A percentile compares a stretch with the other conserved stretches of the same genome.
Evolutionary conservation across 2,888 invertebrate genomes (phyloP).

Genomic region (Escarpia spicata): DNA sequence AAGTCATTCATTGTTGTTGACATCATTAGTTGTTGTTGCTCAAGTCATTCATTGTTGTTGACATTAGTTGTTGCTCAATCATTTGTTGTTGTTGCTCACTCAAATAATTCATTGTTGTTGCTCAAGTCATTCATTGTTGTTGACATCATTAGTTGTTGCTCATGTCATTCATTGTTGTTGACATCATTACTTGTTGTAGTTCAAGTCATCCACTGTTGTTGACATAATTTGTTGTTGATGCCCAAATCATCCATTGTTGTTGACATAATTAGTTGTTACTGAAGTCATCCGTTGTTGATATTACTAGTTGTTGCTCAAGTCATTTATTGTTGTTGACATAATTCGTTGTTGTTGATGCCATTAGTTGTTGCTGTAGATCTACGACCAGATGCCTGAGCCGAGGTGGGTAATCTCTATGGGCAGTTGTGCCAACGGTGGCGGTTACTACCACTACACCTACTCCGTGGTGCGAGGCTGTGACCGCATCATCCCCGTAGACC

Average conservation of each 20-base stretch:
- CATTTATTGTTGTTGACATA: neutral
- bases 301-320: neutral
- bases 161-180: neutral
- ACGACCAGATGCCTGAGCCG: constrained; percentile 98
- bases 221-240: neutral
- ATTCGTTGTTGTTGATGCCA: neutral
- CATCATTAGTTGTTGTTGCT: too few species aligned
- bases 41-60: too few species aligned
- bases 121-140: neutral
- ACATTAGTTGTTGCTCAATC: too few species aligned
- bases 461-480: constrained; percentile 98
- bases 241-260: neutral
- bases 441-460: constrained; percentile 99
- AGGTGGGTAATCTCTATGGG: constrained; percentile 99
- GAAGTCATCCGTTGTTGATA: neutral
- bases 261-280: neutral
- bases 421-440: constrained; percentile 99
- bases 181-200: neutral
- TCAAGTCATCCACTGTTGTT: neutral
- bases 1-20: too few species aligned
- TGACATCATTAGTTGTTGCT: neutral
- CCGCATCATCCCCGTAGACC: constrained; percentile 96
- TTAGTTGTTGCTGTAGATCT: constrained; percentile 68
- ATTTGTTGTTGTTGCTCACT: neutral
- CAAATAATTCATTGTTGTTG: too few species aligned